Evolutionary conservation across 2,888 invertebrate genomes (phyloP).

Genomic region (Melanchra persicariae): DNA sequence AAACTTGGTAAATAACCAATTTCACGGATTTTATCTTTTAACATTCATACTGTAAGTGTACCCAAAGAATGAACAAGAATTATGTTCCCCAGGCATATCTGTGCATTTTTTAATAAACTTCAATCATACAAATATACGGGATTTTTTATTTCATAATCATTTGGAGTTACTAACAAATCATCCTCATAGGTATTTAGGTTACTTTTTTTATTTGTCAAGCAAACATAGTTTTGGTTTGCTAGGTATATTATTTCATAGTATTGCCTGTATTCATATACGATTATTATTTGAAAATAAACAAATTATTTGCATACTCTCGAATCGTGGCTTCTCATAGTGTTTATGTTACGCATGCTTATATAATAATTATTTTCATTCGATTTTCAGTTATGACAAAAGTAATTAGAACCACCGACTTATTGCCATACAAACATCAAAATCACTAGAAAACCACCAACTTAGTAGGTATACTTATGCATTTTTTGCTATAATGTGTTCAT

Average conservation of each 20-base stretch:
- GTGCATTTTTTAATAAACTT: conserved; percentile 72
- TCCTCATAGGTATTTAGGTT: conserved; percentile 4
- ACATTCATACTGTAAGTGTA: conserved; percentile 60
- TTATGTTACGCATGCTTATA: background rate
- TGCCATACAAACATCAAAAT: conserved; percentile 46
- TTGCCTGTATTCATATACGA: background rate
- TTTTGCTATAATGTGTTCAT: conserved; percentile 39
- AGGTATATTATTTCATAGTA: background rate
- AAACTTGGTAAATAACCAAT: conserved; percentile 38
- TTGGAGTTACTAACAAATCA: conserved; percentile 47
- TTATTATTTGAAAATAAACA: background rate
- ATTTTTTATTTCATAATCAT: conserved; percentile 59
- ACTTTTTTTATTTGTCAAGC: background rate
- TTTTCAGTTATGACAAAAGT: conserved; percentile 43
- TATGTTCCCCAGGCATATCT: conserved; percentile 70
- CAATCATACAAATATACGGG: conserved; percentile 47
- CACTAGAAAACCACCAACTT: conserved; percentile 9
- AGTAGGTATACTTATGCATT: conserved; percentile 26
- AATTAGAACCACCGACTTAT: conserved; percentile 57
- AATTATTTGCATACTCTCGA: background rate
- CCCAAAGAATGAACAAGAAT: conserved; percentile 65
- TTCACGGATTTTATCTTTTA: conserved; percentile 60
- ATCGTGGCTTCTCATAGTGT: conserved; percentile 2
- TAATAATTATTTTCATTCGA: conserved; percentile 1
- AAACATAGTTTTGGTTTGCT: background rate